phyloP scores from a whole-genome alignment of 2,888 invertebrate genomes.

The Argyresthia goedartella region DNA sequence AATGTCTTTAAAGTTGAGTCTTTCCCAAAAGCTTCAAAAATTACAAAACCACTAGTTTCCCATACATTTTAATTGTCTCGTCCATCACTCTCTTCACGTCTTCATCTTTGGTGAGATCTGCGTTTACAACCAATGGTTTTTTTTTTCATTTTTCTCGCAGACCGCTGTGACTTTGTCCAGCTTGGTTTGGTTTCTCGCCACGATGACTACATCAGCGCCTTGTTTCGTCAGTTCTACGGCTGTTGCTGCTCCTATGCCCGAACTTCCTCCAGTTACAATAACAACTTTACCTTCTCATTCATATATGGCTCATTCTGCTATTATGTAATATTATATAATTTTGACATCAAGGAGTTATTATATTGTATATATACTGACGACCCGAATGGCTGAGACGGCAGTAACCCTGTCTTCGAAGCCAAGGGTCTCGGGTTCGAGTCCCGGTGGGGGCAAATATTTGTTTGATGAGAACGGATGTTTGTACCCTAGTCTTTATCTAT shows the following conservation, averaged over 20 bases:
- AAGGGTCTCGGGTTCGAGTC: too few relatives aligned
- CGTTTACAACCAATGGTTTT: conserved; percentile 23
- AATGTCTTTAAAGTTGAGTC: not conserved
- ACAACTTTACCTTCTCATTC: conserved; percentile 29
- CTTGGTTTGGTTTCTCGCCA: conserved; percentile 22
- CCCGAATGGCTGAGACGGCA: too few relatives aligned
- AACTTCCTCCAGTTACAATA: conserved; percentile 28
- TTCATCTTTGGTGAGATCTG: conserved; percentile 24
- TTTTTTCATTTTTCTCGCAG: conserved; percentile 21
- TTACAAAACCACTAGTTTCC: conserved; percentile 24
- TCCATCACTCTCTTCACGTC: conserved; percentile 21
- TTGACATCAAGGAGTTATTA: too few relatives aligned
- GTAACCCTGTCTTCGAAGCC: too few relatives aligned
- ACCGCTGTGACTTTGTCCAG: conserved; percentile 19
- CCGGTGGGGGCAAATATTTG: too few relatives aligned
- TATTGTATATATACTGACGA: too few relatives aligned
- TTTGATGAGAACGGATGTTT: too few relatives aligned
- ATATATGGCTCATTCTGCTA: conserved; percentile 14
- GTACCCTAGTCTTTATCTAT: too few relatives aligned
- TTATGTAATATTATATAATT: too few relatives aligned
- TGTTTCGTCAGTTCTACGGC: conserved; percentile 27
- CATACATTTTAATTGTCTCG: conserved; percentile 20
- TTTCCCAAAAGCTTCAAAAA: conserved; percentile 5
- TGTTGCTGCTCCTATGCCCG: conserved; percentile 30
- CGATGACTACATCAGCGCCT: conserved; percentile 26